Evolutionary conservation across 2,797 vertebrate species (phyloP).

Genomic region (Tenualosa thibaudeaui): DNA sequence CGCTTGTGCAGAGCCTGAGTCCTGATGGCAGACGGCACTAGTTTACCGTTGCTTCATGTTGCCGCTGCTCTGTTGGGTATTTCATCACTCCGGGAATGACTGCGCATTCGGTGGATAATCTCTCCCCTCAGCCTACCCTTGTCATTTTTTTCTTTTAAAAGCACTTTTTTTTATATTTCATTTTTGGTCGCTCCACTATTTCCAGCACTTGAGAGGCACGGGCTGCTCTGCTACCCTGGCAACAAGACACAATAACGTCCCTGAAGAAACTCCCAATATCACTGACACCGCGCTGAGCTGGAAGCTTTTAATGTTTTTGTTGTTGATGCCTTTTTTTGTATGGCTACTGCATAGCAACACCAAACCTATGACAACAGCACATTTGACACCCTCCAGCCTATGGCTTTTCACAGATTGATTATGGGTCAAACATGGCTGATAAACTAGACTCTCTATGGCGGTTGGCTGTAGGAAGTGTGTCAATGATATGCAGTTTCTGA

Average conservation of each 20-base stretch:
- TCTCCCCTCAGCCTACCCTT: neutral
- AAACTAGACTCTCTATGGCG: neutral
- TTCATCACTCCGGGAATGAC: constrained; percentile 15
- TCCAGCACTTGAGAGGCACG: neutral
- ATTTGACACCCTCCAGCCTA: neutral
- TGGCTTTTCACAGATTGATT: neutral
- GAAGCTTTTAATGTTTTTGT: neutral
- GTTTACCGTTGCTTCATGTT: neutral
- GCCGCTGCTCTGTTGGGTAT: neutral
- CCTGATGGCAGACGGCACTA: neutral
- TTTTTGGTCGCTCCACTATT: neutral
- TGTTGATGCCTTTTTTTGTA: no score
- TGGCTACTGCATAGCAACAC: neutral
- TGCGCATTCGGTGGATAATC: neutral
- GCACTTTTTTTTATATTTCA: neutral
- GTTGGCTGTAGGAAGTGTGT: constrained; percentile 1
- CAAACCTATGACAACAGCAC: neutral
- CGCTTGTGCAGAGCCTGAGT: neutral
- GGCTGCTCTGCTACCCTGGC: constrained; percentile 16
- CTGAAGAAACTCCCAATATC: neutral
- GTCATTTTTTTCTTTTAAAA: neutral
- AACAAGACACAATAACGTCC: neutral
- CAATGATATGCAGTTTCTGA: constrained; percentile 21
- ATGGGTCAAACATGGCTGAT: neutral
- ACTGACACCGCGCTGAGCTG: neutral